Percentiles rank a stretch among this genome's conserved stretches.
Conservation (phyloP, 2,888 invertebrate species). For the Lutraria lutraria region DNA sequence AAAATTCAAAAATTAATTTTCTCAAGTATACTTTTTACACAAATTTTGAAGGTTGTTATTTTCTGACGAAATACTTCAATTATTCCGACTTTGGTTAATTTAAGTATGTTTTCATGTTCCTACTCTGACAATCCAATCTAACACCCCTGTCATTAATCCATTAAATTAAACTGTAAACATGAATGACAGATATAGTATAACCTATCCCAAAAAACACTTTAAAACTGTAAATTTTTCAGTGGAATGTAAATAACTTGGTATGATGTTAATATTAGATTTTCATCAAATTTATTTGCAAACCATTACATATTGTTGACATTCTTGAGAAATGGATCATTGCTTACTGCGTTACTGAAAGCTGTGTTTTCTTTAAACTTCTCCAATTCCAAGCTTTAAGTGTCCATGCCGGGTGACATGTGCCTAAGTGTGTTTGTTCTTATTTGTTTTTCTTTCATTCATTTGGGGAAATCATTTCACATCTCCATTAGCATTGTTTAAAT, state of each 20-base stretch:
- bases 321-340: background rate
- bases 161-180: background rate
- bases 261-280: slow-evolving; percentile 45
- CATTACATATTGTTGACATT: slow-evolving; percentile 46
- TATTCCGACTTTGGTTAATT: no score
- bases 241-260: slow-evolving; percentile 12
- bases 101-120: background rate
- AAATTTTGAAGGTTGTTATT: no score
- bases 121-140: background rate
- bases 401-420: slow-evolving; percentile 40
- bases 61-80: no score
- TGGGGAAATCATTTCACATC: slow-evolving; percentile 23
- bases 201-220: background rate
- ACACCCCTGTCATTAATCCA: background rate
- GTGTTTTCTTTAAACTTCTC: slow-evolving; percentile 47
- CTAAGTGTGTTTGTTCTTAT: slow-evolving; percentile 40
- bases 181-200: slow-evolving; percentile 8
- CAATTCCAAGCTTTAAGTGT: slow-evolving; percentile 30
- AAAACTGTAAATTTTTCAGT: background rate
- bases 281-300: slow-evolving; percentile 44
- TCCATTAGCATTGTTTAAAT: slow-evolving; percentile 57
- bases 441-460: slow-evolving; percentile 54
- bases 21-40: no score
- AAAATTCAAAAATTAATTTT: no score
- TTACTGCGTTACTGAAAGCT: slow-evolving; percentile 1